phyloP scores from a whole-genome alignment of 2,888 invertebrate species.

The Phania funesta region DNA sequence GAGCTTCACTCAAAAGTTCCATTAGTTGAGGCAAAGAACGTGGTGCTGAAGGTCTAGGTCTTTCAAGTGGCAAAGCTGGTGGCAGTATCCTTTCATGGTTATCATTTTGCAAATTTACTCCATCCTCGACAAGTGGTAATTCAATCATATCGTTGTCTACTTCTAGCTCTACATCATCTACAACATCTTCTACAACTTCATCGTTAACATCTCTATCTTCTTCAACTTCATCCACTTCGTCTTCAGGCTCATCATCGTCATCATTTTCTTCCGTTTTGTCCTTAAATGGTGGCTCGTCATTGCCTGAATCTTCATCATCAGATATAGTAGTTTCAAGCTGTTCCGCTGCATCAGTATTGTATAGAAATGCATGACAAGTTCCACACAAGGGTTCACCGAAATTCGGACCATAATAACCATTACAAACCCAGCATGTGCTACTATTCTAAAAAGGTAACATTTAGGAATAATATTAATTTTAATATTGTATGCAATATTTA shows the following conservation, averaged over 20 bases:
- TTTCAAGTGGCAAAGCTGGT: constrained; percentile 72
- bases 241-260: constrained; percentile 74
- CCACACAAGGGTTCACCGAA: constrained; percentile 95
- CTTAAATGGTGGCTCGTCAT: constrained; percentile 89
- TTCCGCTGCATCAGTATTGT: constrained; percentile 84
- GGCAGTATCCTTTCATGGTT: constrained; percentile 41
- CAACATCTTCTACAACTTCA: constrained; percentile 73
- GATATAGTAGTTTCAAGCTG: constrained; percentile 82
- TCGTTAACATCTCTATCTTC: constrained; percentile 69
- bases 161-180: constrained; percentile 70
- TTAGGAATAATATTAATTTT: background rate
- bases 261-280: constrained; percentile 74
- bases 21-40: constrained; percentile 76
- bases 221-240: constrained; percentile 74
- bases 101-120: constrained; percentile 43
- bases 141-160: constrained; percentile 69
- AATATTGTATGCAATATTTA: constrained; percentile 66
- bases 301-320: constrained; percentile 96
- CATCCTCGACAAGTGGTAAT: constrained; percentile 44
- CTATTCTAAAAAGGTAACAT: constrained; percentile 73
- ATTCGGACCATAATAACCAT: constrained; percentile 95
- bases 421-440: constrained; percentile 88
- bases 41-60: constrained; percentile 76
- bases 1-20: constrained; percentile 76
- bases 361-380: constrained; percentile 95